phyloP scores from a whole-genome alignment of 2,888 invertebrate genomes.

The Melipona beecheii region DNA sequence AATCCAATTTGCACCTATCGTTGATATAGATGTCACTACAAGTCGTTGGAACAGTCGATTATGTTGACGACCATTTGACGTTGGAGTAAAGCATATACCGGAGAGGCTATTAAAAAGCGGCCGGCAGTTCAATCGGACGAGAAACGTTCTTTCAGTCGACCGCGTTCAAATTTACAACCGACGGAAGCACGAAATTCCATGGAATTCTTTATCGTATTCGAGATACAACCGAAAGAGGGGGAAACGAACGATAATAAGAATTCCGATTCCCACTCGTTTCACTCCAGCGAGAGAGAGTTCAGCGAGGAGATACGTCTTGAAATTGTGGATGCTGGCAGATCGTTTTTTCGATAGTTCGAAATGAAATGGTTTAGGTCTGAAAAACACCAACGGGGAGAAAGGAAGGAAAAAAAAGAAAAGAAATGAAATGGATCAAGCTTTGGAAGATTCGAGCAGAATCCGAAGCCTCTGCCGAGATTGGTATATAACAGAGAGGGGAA shows the following conservation, averaged over 20 bases:
- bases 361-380: constrained; percentile 40
- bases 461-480: constrained; percentile 9
- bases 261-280: constrained; percentile 59
- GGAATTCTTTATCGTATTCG: constrained; percentile 49
- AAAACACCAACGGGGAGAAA: not conserved
- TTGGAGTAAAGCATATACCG: not conserved
- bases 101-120: constrained; percentile 47
- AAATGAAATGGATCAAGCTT: constrained; percentile 29
- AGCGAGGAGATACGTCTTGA: constrained; percentile 52
- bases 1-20: no score
- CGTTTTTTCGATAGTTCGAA: constrained; percentile 58
- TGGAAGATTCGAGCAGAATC: constrained; percentile 41
- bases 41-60: not conserved
- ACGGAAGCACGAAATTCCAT: constrained; percentile 45
- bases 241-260: constrained; percentile 57
- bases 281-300: constrained; percentile 31
- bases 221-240: constrained; percentile 27
- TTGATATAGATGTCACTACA: not conserved
- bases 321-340: constrained; percentile 56
- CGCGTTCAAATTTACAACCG: constrained; percentile 44
- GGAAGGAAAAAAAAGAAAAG: not conserved
- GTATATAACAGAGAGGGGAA: constrained; percentile 32
- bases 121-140: constrained; percentile 31
- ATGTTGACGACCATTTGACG: constrained; percentile 10
- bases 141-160: constrained; percentile 8